phyloP scores from a whole-genome alignment of 1,140 invertebrate genomes.

The Sitobion miscanthi region DNA sequence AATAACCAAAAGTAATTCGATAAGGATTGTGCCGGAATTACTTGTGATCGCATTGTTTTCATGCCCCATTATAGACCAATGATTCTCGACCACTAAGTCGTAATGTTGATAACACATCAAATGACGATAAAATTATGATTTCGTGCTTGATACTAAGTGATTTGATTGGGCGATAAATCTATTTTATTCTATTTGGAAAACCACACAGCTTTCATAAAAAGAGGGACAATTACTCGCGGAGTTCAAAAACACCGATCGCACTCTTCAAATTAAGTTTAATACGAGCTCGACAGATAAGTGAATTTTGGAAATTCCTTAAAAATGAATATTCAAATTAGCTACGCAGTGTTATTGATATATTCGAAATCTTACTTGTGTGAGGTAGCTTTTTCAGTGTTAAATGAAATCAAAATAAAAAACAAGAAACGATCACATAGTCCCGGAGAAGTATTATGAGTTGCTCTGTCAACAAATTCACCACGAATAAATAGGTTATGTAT shows the following conservation, averaged over 20 bases:
- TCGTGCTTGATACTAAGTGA: not conserved
- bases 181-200: not conserved
- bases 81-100: not conserved
- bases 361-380: not conserved
- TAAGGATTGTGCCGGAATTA: not conserved
- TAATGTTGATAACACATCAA: not conserved
- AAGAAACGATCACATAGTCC: not conserved
- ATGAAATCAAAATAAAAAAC: not conserved
- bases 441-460: not conserved
- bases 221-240: not conserved
- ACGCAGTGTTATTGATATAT: not conserved
- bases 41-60: not conserved
- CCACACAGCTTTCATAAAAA: not conserved
- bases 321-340: not conserved
- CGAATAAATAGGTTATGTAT: not conserved
- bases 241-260: not conserved
- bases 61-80: not conserved
- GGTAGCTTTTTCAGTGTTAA: not conserved
- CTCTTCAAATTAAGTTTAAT: too few species aligned
- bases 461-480: not conserved
- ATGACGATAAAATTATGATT: not conserved
- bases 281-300: not conserved
- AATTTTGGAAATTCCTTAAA: not conserved
- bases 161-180: not conserved
- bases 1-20: not conserved